phyloP scores from a whole-genome alignment of 1,140 invertebrate genomes.

The Phenacoccus solenopsis region DNA sequence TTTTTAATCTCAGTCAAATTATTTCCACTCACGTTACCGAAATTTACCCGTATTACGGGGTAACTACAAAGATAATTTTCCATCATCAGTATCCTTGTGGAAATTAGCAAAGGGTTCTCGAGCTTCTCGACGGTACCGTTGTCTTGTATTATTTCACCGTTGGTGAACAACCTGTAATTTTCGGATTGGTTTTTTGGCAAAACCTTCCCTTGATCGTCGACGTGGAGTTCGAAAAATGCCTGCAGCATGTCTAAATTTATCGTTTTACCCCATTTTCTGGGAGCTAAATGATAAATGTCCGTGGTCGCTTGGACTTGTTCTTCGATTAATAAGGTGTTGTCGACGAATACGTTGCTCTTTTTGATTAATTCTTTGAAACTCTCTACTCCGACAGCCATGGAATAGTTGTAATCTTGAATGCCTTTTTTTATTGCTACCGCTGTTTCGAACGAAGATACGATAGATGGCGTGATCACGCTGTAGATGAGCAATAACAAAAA shows the following conservation, averaged over 20 bases:
- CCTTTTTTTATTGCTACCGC: too few relatives aligned
- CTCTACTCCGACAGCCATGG: too few relatives aligned
- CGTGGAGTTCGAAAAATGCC: neutral
- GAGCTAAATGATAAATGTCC: too few relatives aligned
- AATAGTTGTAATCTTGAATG: too few relatives aligned
- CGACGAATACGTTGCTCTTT: too few relatives aligned
- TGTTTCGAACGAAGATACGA: too few relatives aligned
- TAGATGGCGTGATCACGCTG: too few relatives aligned
- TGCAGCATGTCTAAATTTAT: neutral
- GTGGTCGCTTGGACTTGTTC: too few relatives aligned
- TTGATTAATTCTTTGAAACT: too few relatives aligned
- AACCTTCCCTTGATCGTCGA: neutral
- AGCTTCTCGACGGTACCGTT: neutral
- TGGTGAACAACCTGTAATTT: neutral
- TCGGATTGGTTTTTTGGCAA: neutral
- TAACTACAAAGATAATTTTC: neutral
- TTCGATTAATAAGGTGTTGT: too few relatives aligned
- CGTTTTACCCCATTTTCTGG: neutral
- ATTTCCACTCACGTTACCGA: neutral
- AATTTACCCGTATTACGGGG: neutral
- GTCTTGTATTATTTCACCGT: neutral
- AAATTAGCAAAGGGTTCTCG: neutral
- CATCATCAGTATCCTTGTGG: neutral
- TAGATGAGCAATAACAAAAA: too few relatives aligned
- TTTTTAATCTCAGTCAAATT: neutral